Percentiles rank a stretch among this genome's conserved stretches.
phyloP scores from a whole-genome alignment of 1,140 invertebrate genomes.

The Spodoptera litura region DNA sequence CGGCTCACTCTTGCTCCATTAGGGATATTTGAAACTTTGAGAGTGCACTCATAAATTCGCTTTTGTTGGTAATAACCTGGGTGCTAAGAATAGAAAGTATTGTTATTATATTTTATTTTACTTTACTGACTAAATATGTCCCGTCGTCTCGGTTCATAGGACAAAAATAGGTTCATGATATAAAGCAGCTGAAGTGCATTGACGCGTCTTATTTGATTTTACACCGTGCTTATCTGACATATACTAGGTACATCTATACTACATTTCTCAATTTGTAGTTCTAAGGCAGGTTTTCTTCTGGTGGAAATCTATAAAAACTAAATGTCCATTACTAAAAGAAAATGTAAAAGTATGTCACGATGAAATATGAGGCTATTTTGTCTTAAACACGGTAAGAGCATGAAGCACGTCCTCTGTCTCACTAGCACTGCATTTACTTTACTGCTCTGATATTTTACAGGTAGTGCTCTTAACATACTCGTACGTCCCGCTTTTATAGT shows the following conservation, averaged over 20 bases:
- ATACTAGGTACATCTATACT: too few relatives aligned
- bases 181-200: slow-evolving; percentile 10
- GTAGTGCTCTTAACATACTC: slow-evolving; percentile 82
- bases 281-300: background rate
- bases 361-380: slow-evolving; percentile 46
- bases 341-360: slow-evolving; percentile 43
- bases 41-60: slow-evolving; percentile 85
- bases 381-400: slow-evolving; percentile 43
- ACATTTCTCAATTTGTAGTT: background rate
- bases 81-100: slow-evolving; percentile 74
- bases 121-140: slow-evolving; percentile 36
- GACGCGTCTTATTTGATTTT: background rate
- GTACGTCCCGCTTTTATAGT: slow-evolving; percentile 83
- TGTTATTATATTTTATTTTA: slow-evolving; percentile 60
- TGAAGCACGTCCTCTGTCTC: slow-evolving; percentile 72
- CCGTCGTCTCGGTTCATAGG: background rate
- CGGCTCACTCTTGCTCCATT: slow-evolving; percentile 83
- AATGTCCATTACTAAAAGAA: slow-evolving; percentile 13
- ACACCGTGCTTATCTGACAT: too few relatives aligned
- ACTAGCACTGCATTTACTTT: slow-evolving; percentile 83
- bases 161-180: slow-evolving; percentile 19
- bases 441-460: slow-evolving; percentile 84
- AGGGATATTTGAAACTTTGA: slow-evolving; percentile 84
- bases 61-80: slow-evolving; percentile 79
- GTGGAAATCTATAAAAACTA: background rate